Base-by-base conservation (phyloP, 2,888 invertebrate species). In the Cylloceria caligata region DNA sequence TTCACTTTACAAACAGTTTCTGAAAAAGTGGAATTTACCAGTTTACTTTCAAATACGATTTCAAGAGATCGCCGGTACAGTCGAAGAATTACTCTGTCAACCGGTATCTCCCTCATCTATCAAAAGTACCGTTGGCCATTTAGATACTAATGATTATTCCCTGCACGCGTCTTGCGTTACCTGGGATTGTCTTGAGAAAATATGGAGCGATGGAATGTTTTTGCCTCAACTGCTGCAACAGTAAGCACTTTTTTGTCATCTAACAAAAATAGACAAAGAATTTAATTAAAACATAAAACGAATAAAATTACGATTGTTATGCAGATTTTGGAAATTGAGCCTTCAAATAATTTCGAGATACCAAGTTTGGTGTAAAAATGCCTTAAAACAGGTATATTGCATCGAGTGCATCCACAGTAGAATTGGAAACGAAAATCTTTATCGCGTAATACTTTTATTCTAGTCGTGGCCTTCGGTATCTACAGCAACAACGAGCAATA, bases 31-130 rank as follows among this genome's bases (percentile, higher is more conserved):
- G 97, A 99, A 98, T 93, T 94, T 99, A 68, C 97, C 98, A 11
- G 98, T 99, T n/a, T 99, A 99, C 93, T 99, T 98, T 92, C 98
- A 99, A 93, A 97, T 98, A 86, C 95, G 98, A 86, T 98, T 98
- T 93, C 98, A 98, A 94, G 97, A 98, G 93, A 97, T 99, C 90
- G 98, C 97, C 72, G 96, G 96, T 86, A 93, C 84, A 3, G 88
- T 92, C 21, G 93, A 93, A 68, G 87, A 88, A 42, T 81, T 87
- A 24, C 84, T 92, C 36, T 88, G 79, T 34, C 88, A 88, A 55
- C 80, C 89, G 60, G 91, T 94, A 78, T 84, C 83, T n/a, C 68
- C 75, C 11, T 47, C 39, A 11, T 90, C 89, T 1, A 84, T 92
- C 36, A 87, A 86, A 80, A 90, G 84, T 55, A 88, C 83, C 72